Evolutionary conservation across 1,140 invertebrate species (phyloP).

Genomic region (Pachypeltis micranthus): DNA sequence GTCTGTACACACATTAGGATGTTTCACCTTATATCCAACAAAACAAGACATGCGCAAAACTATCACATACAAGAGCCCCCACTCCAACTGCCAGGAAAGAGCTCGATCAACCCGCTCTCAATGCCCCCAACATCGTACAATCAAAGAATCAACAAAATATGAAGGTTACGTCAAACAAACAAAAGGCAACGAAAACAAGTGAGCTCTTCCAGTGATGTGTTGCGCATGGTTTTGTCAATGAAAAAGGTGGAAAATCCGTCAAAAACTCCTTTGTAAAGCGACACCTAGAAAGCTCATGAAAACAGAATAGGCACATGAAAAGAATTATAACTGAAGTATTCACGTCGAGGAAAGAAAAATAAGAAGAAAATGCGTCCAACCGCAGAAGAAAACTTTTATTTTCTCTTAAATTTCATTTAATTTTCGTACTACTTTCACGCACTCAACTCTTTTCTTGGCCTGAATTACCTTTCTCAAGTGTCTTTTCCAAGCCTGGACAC

Average conservation of each 20-base stretch:
- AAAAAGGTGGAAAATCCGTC: conserved; percentile 22
- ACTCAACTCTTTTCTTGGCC: conserved; percentile 30
- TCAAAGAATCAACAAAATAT: background rate
- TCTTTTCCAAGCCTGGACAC: conserved; percentile 18
- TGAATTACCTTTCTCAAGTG: conserved; percentile 21
- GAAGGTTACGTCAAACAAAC: background rate
- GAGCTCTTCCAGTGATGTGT: background rate
- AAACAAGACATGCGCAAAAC: conserved; percentile 2
- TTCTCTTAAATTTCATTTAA: conserved; percentile 3
- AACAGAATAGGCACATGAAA: conserved; percentile 29
- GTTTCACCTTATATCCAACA: conserved; percentile 21
- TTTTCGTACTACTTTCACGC: too few species aligned
- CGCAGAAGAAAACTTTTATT: conserved; percentile 8
- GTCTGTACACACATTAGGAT: conserved; percentile 23
- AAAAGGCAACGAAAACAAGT: background rate
- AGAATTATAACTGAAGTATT: conserved; percentile 24
- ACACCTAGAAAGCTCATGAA: conserved; percentile 29
- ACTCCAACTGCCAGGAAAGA: too few species aligned
- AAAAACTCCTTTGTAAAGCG: conserved; percentile 10
- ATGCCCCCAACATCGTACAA: too few species aligned
- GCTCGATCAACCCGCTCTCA: too few species aligned
- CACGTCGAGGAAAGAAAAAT: too few species aligned
- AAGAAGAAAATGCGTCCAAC: conserved; percentile 11
- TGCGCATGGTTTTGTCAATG: conserved; percentile 1
- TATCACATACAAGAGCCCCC: too few species aligned